Evolutionary conservation across 2,113 vertebrate species (phyloP).

Genomic region (Brienomyrus brachyistius): DNA sequence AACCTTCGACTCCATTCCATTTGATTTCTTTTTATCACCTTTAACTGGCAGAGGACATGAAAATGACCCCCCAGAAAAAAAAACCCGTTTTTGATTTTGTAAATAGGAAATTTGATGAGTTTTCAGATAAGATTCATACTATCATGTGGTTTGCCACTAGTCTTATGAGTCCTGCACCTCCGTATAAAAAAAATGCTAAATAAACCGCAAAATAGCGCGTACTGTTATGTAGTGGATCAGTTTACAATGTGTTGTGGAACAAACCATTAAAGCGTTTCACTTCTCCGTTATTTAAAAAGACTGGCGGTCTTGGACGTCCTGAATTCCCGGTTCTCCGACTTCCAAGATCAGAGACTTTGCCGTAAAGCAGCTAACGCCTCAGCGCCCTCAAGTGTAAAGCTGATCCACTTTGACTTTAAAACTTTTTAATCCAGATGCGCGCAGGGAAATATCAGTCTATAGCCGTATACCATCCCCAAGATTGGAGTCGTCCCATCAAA

Average conservation of each 20-base stretch:
- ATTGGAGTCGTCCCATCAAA: neutral
- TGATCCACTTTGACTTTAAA: constrained; percentile 46
- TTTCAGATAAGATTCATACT: constrained; percentile 54
- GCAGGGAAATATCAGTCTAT: neutral
- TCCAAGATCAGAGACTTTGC: constrained; percentile 56
- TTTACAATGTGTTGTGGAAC: neutral
- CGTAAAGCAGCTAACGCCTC: constrained; percentile 52
- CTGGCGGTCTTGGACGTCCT: constrained; percentile 11
- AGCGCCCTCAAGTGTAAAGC: constrained; percentile 64
- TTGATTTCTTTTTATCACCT: constrained; percentile 47
- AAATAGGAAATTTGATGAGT: constrained; percentile 47
- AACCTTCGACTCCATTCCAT: neutral
- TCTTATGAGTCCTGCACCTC: constrained; percentile 42
- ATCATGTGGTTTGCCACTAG: neutral
- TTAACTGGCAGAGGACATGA: constrained; percentile 19
- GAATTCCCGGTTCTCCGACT: constrained; percentile 20
- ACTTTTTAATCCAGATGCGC: neutral
- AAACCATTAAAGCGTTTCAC: constrained; percentile 55
- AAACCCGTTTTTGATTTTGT: constrained; percentile 21
- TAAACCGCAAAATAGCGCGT: neutral
- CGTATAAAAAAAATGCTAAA: neutral
- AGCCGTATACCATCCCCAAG: neutral
- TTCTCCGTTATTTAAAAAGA: constrained; percentile 52
- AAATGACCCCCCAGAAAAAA: constrained; percentile 23
- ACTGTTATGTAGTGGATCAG: neutral